Conservation (phyloP, 2,113 vertebrate species). For the Limnothrissa miodon region DNA sequence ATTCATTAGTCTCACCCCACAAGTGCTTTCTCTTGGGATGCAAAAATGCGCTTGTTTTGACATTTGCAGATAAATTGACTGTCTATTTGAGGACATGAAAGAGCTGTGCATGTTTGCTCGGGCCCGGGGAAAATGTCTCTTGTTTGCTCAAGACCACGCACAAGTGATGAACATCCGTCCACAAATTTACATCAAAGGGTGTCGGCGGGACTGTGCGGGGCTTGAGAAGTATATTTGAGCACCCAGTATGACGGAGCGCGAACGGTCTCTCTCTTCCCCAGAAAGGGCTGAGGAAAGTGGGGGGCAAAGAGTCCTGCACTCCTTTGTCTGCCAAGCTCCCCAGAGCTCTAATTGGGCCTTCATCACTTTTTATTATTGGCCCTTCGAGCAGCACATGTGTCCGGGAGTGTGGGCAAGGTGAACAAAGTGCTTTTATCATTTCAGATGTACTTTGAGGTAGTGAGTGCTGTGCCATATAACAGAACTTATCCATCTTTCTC, state of each 20-base stretch:
- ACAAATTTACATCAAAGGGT: constrained; percentile 82
- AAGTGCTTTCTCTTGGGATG: constrained; percentile 23
- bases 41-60: constrained; percentile 41
- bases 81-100: constrained; percentile 60
- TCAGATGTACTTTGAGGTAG: constrained; percentile 31
- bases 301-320: neutral
- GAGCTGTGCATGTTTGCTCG: constrained; percentile 60
- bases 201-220: constrained; percentile 52
- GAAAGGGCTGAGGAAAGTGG: constrained; percentile 34
- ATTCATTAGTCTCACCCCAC: neutral
- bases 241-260: constrained; percentile 76
- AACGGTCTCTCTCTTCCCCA: constrained; percentile 49
- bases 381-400: constrained; percentile 30
- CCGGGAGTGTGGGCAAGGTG: constrained; percentile 11
- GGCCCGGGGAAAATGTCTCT: constrained; percentile 65
- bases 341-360: constrained; percentile 55
- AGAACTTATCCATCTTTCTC: constrained; percentile 31
- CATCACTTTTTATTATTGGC: constrained; percentile 62
- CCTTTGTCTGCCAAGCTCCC: neutral
- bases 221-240: constrained; percentile 81
- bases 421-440: constrained; percentile 32
- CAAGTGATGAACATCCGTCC: constrained; percentile 72
- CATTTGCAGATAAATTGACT: constrained; percentile 53
- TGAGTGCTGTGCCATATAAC: constrained; percentile 27
- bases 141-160: constrained; percentile 77